phyloP scores from a whole-genome alignment of 2,797 vertebrate genomes.

The Gymnodraco acuticeps region DNA sequence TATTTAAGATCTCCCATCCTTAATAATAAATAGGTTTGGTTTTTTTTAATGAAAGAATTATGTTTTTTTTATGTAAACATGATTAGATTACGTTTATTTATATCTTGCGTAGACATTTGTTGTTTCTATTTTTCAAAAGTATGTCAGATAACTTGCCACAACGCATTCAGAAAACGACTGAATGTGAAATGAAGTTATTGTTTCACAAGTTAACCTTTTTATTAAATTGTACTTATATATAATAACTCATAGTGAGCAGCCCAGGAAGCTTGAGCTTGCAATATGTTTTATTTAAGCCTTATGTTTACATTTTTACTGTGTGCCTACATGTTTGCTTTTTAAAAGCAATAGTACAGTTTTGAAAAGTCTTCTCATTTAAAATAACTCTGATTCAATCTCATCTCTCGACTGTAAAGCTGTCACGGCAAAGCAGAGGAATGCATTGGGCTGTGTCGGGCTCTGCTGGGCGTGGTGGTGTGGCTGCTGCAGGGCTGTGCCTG shows the following conservation, averaged over 20 bases:
- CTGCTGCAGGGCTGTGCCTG: conserved; percentile 92
- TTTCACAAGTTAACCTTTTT: background rate
- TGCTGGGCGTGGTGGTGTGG: conserved; percentile 92
- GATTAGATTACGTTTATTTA: too few species aligned
- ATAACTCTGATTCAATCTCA: background rate
- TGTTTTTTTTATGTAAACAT: too few species aligned
- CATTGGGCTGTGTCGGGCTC: conserved; percentile 93
- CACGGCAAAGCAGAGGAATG: conserved; percentile 97
- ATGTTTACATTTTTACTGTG: background rate
- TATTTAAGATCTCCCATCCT: background rate
- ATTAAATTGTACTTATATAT: background rate
- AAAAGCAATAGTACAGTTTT: background rate
- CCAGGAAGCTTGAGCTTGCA: background rate
- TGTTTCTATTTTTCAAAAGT: too few species aligned
- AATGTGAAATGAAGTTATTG: background rate
- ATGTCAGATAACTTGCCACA: too few species aligned
- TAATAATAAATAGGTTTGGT: background rate
- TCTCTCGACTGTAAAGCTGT: conserved; percentile 84
- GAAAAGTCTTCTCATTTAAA: background rate
- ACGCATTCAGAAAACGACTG: too few species aligned
- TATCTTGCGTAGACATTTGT: too few species aligned
- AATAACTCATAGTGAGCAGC: background rate
- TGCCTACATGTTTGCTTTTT: background rate
- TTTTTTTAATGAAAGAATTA: too few species aligned
- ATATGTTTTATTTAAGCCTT: background rate